These are phyloP conservation scores for Orthonevra nobilis DNA, from an alignment of 2,888 invertebrate species.

Conservation along the genomic window DNA sequence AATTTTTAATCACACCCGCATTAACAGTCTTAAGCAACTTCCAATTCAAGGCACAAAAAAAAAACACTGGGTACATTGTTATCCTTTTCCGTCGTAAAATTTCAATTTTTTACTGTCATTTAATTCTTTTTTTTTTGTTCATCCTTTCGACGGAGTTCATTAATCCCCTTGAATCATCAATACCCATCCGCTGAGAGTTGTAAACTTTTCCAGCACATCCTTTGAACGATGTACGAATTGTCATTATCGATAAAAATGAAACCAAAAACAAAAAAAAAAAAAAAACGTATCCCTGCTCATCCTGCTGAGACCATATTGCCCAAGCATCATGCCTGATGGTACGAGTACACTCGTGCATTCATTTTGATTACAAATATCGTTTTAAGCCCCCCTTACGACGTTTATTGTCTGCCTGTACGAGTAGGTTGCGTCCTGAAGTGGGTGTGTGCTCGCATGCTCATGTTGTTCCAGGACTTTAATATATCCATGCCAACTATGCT, in stretches of 20 bases:
- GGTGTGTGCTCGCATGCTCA: not conserved
- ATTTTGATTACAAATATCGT: conserved; percentile 67
- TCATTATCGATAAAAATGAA: conserved; percentile 69
- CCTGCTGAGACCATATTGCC: conserved; percentile 27
- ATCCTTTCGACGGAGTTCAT: conserved; percentile 34
- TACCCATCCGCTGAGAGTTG: conserved; percentile 47
- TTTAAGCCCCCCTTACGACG: conserved; percentile 68
- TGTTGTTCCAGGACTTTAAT: conserved; percentile 43
- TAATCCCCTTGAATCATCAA: conserved; percentile 45
- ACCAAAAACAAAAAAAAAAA: too few relatives aligned
- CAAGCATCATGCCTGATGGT: conserved; percentile 2
- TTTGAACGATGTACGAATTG: conserved; percentile 66
- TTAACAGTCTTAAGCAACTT: too few relatives aligned
- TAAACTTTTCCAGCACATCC: conserved; percentile 58
- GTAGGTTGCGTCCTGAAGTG: not conserved
- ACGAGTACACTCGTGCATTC: conserved; percentile 32
- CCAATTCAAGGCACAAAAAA: too few relatives aligned
- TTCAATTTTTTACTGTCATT: conserved; percentile 47
- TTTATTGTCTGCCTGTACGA: conserved; percentile 49
- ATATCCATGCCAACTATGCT: conserved; percentile 28
- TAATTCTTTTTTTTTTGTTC: conserved; percentile 15
- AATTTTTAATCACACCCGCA: too few relatives aligned
- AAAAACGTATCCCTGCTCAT: conserved; percentile 48
- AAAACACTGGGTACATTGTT: too few relatives aligned
- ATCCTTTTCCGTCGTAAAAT: conserved; percentile 26